phyloP scores from a whole-genome alignment of 2,888 invertebrate species.

The Tetheella fluctuosa region DNA sequence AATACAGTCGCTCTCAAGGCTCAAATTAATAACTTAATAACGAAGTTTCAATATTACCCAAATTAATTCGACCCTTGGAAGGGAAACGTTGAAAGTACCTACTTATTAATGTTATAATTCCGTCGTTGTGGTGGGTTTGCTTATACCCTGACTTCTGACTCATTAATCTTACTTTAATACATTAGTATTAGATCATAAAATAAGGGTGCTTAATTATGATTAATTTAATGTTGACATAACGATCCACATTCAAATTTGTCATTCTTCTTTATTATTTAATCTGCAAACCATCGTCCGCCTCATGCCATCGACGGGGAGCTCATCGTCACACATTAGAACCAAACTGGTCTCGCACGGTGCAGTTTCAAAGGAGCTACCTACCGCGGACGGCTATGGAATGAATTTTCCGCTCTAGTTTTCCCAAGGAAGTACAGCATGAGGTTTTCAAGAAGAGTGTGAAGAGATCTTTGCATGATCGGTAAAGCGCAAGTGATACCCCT shows the following conservation, averaged over 20 bases:
- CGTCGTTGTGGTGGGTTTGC: slow-evolving; percentile 26
- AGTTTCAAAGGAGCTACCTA: too few relatives aligned
- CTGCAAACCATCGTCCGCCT: too few relatives aligned
- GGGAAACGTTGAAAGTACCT: slow-evolving; percentile 44
- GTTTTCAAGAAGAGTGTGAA: too few relatives aligned
- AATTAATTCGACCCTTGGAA: slow-evolving; percentile 43
- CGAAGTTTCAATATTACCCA: slow-evolving; percentile 45
- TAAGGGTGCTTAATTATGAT: neutral
- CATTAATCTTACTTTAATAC: slow-evolving; percentile 35
- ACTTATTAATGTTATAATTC: slow-evolving; percentile 40
- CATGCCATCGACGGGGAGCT: too few relatives aligned
- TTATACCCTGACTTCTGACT: slow-evolving; percentile 33
- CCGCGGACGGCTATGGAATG: too few relatives aligned
- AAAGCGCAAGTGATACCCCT: too few relatives aligned
- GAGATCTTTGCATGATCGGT: too few relatives aligned
- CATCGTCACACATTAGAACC: too few relatives aligned
- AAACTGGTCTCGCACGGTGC: too few relatives aligned
- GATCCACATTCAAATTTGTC: neutral
- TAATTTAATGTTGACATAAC: neutral
- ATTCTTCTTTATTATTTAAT: neutral
- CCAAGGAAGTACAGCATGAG: too few relatives aligned
- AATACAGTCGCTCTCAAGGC: slow-evolving; percentile 13
- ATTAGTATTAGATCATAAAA: slow-evolving; percentile 1
- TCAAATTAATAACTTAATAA: slow-evolving; percentile 44
- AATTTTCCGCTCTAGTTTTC: too few relatives aligned